These are phyloP conservation scores for Balearica regulorum DNA, from an alignment of 2,797 vertebrate genomes.

Conservation along the genomic window DNA sequence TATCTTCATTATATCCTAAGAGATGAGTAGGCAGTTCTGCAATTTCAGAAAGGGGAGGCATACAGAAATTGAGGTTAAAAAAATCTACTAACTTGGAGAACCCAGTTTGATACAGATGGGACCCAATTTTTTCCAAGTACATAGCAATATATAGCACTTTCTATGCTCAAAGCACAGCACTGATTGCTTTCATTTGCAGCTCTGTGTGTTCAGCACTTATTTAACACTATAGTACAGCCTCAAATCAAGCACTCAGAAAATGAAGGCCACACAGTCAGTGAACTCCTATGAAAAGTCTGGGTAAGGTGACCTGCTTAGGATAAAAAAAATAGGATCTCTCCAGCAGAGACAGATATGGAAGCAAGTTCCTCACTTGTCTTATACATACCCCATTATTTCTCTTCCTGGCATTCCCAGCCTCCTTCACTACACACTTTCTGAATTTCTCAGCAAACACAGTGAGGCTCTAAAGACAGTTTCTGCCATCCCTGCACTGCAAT, in stretches of 20 bases:
- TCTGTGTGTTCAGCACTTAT: slow-evolving; percentile 61
- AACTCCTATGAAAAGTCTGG: slow-evolving; percentile 40
- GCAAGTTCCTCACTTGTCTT: not conserved
- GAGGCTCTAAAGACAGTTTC: not conserved
- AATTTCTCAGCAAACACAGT: not conserved
- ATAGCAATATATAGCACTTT: slow-evolving; percentile 51
- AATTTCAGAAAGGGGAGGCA: not conserved
- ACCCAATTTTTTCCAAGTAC: slow-evolving; percentile 56
- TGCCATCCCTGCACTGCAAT: not conserved
- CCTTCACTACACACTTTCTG: not conserved
- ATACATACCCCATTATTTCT: not conserved
- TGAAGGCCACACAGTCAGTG: slow-evolving; percentile 47
- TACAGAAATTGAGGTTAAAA: slow-evolving; percentile 27
- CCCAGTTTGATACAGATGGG: slow-evolving; percentile 41
- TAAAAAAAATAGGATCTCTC: not conserved
- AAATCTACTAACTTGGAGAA: slow-evolving; percentile 8
- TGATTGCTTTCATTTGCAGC: slow-evolving; percentile 65
- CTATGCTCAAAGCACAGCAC: slow-evolving; percentile 50
- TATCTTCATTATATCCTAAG: slow-evolving; percentile 6
- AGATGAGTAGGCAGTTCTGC: not conserved
- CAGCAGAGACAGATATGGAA: not conserved
- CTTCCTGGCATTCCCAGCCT: not conserved
- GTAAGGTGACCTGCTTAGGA: slow-evolving; percentile 19
- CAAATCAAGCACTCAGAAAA: slow-evolving; percentile 60
- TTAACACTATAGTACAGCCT: slow-evolving; percentile 23